Base-by-base conservation (phyloP, 2,113 vertebrate genomes). In the Oryzias melastigma region DNA sequence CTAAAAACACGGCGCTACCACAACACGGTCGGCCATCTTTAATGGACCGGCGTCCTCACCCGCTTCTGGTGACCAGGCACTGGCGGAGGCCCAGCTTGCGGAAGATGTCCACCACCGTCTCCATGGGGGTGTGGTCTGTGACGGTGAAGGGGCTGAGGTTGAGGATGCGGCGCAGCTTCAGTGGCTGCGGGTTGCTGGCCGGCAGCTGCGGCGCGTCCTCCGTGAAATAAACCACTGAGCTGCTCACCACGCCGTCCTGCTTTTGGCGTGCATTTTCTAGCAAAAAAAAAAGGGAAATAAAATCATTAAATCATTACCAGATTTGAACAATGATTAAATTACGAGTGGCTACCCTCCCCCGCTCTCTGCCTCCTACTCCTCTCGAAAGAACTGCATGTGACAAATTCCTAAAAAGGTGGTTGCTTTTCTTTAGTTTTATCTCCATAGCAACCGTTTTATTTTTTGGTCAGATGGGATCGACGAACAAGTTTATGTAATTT, bases 131-230 rank as follows among this genome's bases (percentile, higher is more conserved):
- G 87, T 98, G 97, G 88, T 99, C 97, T 0, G 97, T 98, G 87
- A 99, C 96, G 0, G 97, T 99, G 91, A 99, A 99, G n/a, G 97
- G 97, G 80, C 95, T 97, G 70, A 99, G 92, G 88, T 99, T 98
- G 44, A 99, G 94, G 73, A 99, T 93, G 1, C 96, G 95, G 0
- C 95, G 88, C 69, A 99, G 92, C 76, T 98, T 98, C 76, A 99
- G 90, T 0, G 94, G 95, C 40, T 97, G 94, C 0, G 97, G 96
- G 73, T 95, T 94, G 42, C 93, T 95, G 73, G 94, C 91, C 0
- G 94, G 94, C 73, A 98, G 79, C 67, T 95, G 95, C 0, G 96
- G 97, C 1, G 93, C 91, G 1, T 98, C 96, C 75, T 98, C 96
- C 0, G 95, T 98, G 88, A 99, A 99, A 84, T 98, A 97, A 47